Evolutionary conservation across 2,888 invertebrate genomes (phyloP).

Genomic region (Latrodectus hesperus): DNA sequence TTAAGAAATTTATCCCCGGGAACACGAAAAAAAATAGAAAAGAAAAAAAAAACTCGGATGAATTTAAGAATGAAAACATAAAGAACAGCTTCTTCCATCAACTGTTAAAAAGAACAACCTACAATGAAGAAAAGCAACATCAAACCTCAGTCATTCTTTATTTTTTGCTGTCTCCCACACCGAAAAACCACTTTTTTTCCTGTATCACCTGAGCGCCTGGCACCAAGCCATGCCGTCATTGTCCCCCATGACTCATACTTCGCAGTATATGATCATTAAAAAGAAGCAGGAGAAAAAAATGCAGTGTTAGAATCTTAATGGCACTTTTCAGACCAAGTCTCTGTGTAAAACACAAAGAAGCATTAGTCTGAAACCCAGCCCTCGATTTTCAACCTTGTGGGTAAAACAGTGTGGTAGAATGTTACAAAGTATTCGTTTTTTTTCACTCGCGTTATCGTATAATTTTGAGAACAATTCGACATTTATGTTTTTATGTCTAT

Average conservation of each 20-base stretch:
- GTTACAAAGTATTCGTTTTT: too few relatives aligned
- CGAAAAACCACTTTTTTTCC: not conserved
- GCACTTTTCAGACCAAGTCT: slow-evolving; percentile 12
- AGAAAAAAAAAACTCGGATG: not conserved
- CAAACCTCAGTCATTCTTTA: slow-evolving; percentile 16
- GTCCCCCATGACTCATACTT: slow-evolving; percentile 26
- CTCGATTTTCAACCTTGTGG: not conserved
- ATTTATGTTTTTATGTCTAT: too few relatives aligned
- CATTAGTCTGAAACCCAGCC: not conserved
- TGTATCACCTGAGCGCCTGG: slow-evolving; percentile 39
- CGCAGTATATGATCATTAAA: not conserved
- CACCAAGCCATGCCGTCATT: slow-evolving; percentile 35
- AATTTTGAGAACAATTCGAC: too few relatives aligned
- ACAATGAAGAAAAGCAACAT: slow-evolving; percentile 24
- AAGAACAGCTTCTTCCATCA: not conserved
- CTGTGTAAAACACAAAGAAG: not conserved
- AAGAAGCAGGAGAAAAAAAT: not conserved
- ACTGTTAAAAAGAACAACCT: not conserved
- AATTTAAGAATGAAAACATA: not conserved
- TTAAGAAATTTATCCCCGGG: too few relatives aligned
- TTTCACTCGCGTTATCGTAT: too few relatives aligned
- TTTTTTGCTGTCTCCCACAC: slow-evolving; percentile 9
- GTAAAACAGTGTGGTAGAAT: too few relatives aligned
- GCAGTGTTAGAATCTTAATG: slow-evolving; percentile 12
- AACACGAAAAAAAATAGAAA: not conserved